phyloP scores from a whole-genome alignment of 1,140 invertebrate genomes.

The Panagrolaimus sp. region DNA sequence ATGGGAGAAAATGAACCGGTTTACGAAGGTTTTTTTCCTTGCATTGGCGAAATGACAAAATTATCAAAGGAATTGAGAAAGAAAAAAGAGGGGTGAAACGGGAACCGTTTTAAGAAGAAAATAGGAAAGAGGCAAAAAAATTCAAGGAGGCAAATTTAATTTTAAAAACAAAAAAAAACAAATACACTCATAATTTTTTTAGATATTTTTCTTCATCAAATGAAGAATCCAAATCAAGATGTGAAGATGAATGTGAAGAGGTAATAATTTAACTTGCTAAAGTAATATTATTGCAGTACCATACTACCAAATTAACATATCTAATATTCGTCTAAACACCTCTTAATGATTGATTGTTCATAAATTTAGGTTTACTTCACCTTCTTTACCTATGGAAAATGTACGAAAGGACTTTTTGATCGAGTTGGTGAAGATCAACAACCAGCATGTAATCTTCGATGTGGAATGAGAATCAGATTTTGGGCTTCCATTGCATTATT shows the following conservation, averaged over 20 bases:
- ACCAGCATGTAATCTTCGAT: conserved; percentile 46
- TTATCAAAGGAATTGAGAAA: no score
- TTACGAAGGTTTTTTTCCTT: no score
- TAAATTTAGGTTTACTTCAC: conserved; percentile 45
- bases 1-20: no score
- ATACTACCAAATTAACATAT: conserved; percentile 15
- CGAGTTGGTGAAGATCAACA: conserved; percentile 37
- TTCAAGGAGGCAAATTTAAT: no score
- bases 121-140: no score
- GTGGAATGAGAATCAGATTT: conserved; percentile 48
- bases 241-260: conserved; percentile 57
- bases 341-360: background rate
- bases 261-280: conserved; percentile 27
- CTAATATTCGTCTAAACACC: conserved; percentile 13
- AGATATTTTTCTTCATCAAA: conserved; percentile 47
- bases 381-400: conserved; percentile 50
- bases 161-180: no score
- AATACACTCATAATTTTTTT: conserved; percentile 29
- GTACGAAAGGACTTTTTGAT: conserved; percentile 53
- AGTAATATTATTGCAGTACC: background rate
- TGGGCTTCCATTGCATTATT: conserved; percentile 52
- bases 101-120: no score
- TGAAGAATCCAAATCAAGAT: conserved; percentile 47
- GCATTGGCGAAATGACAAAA: no score
- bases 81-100: no score